Base-by-base conservation (phyloP, 1,140 invertebrate genomes). In the Subanguina moxae region DNA sequence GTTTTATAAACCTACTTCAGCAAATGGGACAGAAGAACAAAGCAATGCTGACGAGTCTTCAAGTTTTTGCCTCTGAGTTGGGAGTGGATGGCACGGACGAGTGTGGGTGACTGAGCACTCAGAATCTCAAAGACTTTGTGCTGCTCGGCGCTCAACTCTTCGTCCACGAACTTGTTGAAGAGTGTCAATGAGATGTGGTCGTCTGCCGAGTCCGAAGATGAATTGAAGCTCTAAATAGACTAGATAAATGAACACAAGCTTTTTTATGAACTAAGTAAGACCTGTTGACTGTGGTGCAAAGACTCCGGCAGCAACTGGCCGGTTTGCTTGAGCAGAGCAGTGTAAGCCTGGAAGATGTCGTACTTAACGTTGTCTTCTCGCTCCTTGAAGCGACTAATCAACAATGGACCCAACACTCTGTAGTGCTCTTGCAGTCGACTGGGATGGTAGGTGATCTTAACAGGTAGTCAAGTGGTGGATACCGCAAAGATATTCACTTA, bases 351-450 rank as follows among this genome's bases (percentile, higher is more conserved):
- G 80, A 97, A 92, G 57, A 98, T 94, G 80, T 98, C 95, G 52
- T 91, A 92, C 83, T 96, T 96, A 0, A 98, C 95, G 84, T 95
- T 97, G 85, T 98, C 95, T 85, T 98, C 95, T 46, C 95, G 87
- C 84, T 98, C 95, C 89, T 83, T 70, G 84, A 85, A 76, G 17
- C 78, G 66, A 1, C 19, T 30, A 58, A 80, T 67, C 38, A 78
- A 57, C 25, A 75, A 15, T 57, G 25, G 67, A 11, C 58, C 62
- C 69, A 97, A 85, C 38, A 90, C 89, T 80, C 87, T 89, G 82
- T 95, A 97, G 83, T 97, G 90, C 64, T 96, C 92, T 9, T 89
- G 84, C 23, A 98, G 83, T 72, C 94, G 87, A 82, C 97, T 93
- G 72, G 92, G 89, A 67, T 93, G 87, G 0, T 92, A 95, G 0